These are phyloP conservation scores for Teleogryllus oceanicus DNA, from an alignment of 2,888 invertebrate genomes.

Conservation along the genomic window DNA sequence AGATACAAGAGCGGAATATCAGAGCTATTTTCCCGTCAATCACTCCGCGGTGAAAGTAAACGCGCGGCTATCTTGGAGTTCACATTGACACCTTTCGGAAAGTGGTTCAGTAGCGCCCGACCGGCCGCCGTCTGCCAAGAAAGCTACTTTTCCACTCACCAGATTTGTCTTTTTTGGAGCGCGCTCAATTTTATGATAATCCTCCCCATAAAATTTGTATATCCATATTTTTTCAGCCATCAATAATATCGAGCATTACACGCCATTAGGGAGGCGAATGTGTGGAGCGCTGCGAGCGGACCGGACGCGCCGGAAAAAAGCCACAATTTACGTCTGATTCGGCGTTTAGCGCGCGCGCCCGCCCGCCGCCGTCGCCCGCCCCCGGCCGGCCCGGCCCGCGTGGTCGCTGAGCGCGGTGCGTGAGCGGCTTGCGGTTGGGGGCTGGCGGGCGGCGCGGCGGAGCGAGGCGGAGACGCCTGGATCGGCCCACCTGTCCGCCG, in stretches of 20 bases:
- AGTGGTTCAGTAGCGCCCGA: neutral
- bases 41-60: slow-evolving; percentile 1
- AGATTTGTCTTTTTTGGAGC: neutral
- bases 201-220: neutral
- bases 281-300: neutral
- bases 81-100: neutral
- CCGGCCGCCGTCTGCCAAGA: neutral
- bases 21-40: neutral
- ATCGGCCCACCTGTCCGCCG: neutral
- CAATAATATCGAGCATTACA: neutral
- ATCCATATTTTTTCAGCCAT: neutral
- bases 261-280: neutral
- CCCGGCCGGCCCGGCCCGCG: no score
- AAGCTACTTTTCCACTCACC: neutral
- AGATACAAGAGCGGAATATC: no score
- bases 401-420: neutral
- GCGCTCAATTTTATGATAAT: slow-evolving; percentile 18
- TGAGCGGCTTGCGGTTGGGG: neutral
- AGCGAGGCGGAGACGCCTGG: neutral
- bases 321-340: no score
- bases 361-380: no score
- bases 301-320: neutral
- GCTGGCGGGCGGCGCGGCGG: neutral
- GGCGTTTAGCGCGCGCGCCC: no score
- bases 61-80: neutral